phyloP scores from a whole-genome alignment of 2,888 invertebrate genomes.

The Resseliella maxima region DNA sequence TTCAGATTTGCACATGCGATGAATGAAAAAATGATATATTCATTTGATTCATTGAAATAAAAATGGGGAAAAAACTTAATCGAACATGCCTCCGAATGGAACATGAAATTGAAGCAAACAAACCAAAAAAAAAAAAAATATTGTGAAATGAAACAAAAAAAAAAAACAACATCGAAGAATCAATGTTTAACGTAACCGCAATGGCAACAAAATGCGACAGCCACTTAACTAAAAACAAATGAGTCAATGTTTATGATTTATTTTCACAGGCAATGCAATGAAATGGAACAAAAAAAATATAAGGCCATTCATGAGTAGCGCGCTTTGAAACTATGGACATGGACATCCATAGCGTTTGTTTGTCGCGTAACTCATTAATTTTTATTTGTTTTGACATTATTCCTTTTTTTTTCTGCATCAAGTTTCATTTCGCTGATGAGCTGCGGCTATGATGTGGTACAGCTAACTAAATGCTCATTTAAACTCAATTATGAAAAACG shows the following conservation, averaged over 20 bases:
- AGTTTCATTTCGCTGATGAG: background rate
- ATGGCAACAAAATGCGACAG: background rate
- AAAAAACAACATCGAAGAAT: background rate
- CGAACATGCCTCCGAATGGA: background rate
- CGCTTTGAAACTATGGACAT: background rate
- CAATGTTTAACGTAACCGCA: background rate
- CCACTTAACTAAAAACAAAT: constrained; percentile 47
- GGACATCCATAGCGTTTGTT: background rate
- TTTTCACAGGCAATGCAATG: background rate
- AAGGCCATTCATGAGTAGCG: background rate
- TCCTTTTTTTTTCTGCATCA: background rate
- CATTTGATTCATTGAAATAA: background rate
- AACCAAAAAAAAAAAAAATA: background rate
- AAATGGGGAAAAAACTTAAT: background rate
- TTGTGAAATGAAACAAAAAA: background rate
- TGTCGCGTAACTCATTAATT: constrained; percentile 36
- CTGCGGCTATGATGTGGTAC: constrained; percentile 7
- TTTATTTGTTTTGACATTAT: constrained; percentile 48
- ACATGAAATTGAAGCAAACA: background rate
- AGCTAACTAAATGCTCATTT: constrained; percentile 27
- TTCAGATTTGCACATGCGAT: background rate
- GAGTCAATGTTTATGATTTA: constrained; percentile 48
- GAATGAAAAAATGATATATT: background rate
- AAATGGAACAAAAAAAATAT: background rate
- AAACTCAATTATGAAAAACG: constrained; percentile 36